Conservation (phyloP, 92 coral and sea anemone species). For the Phenganax subtilis region DNA sequence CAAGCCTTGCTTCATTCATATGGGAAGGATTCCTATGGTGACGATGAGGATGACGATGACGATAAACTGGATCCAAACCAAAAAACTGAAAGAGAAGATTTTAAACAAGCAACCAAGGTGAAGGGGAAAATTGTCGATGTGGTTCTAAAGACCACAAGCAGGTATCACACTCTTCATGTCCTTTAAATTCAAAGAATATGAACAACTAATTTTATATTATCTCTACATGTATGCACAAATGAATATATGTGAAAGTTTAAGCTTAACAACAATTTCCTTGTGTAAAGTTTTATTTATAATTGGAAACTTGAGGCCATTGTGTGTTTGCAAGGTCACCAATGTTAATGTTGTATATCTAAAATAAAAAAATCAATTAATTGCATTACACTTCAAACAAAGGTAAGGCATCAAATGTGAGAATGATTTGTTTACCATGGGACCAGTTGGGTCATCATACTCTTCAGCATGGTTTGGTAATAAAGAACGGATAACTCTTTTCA, state of each 20-base stretch:
- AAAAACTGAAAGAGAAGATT: neutral
- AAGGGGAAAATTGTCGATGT: constrained; percentile 25
- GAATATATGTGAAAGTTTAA: neutral
- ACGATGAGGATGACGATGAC: neutral
- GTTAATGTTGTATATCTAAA: constrained; percentile 54
- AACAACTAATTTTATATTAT: neutral
- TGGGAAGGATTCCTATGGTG: constrained; percentile 36
- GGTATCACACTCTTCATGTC: constrained; percentile 32
- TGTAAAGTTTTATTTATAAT: neutral
- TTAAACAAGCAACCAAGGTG: neutral
- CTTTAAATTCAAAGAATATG: constrained; percentile 11
- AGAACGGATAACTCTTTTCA: constrained; percentile 16
- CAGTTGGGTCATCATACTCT: constrained; percentile 23
- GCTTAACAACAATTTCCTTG: neutral
- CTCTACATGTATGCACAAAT: neutral
- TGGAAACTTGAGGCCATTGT: constrained; percentile 43
- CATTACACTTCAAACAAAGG: constrained; percentile 16
- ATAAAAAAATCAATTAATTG: constrained; percentile 7
- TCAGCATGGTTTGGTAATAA: neutral
- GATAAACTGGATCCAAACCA: neutral
- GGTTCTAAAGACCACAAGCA: constrained; percentile 26
- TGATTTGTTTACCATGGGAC: neutral
- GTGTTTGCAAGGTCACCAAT: constrained; percentile 51
- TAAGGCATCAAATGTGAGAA: neutral
- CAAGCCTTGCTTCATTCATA: constrained; percentile 42